These are phyloP conservation scores for Anas bahamensis DNA, from an alignment of 2,797 vertebrate species.

Conservation along the genomic window DNA sequence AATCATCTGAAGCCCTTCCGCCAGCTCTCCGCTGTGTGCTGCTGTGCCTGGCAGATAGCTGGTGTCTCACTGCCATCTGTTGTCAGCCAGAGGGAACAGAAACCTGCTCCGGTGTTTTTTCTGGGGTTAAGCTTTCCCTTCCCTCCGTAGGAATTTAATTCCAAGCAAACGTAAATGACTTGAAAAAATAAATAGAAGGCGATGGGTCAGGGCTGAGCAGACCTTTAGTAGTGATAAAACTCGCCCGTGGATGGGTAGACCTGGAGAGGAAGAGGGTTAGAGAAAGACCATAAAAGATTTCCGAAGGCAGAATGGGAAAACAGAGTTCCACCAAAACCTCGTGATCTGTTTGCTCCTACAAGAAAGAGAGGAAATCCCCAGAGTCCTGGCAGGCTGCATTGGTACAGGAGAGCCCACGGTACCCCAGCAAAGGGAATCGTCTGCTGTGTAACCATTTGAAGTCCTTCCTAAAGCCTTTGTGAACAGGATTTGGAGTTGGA, in stretches of 20 bases:
- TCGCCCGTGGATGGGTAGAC: not conserved
- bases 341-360: not conserved
- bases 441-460: not conserved
- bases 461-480: not conserved
- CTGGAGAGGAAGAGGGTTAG: not conserved
- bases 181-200: not conserved
- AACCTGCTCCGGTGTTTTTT: not conserved
- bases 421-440: not conserved
- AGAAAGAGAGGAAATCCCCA: not conserved
- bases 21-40: not conserved
- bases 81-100: not conserved
- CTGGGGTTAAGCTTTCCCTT: not conserved
- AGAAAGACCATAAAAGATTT: not conserved
- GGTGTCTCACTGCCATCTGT: conserved; percentile 69
- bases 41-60: not conserved
- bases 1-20: not conserved
- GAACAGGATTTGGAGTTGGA: not conserved
- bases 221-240: not conserved
- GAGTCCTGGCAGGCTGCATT: not conserved
- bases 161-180: not conserved
- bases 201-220: not conserved
- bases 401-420: not conserved
- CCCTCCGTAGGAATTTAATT: not conserved
- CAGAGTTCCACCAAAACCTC: not conserved
- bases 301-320: not conserved